Conservation (phyloP, 1,140 invertebrate species). For the roundworm (Caenorhabditis elegans) region WBcel235 BX284604.4:9980501-9981000, state of each 20-base stretch:
- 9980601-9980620: neutral
- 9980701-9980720: neutral
- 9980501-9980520: slow-evolving; percentile 44
- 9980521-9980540: slow-evolving; percentile 31
- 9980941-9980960: neutral
- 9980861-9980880: neutral
- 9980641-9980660: neutral
- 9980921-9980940: neutral
- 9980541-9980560: slow-evolving; percentile 32
- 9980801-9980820: neutral
- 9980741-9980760: neutral
- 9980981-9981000: slow-evolving; percentile 1
- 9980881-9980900: neutral
- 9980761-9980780: neutral
- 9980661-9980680: neutral
- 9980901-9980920: neutral
- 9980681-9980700: neutral
- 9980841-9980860: neutral
- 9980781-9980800: neutral
- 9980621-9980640: neutral
- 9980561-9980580: neutral
- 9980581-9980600: neutral
- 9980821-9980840: neutral
- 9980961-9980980: neutral
- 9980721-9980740: neutral